A percentile compares a stretch with the other conserved stretches of the same genome.
Conservation (phyloP, 2,113 vertebrate species). For the Garra rufa region DNA sequence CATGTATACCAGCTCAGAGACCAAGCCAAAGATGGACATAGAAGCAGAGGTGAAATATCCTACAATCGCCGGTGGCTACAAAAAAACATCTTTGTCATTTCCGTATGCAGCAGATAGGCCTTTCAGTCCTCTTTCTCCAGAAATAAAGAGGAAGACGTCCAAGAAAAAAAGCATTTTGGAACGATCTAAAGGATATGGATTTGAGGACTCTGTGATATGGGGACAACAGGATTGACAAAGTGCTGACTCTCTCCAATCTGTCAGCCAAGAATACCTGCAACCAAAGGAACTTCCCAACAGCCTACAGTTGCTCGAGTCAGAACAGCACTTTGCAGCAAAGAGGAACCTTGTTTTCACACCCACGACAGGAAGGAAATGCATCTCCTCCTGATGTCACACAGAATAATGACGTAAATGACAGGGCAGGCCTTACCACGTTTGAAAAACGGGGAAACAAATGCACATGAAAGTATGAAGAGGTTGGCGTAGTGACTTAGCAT, state of each 20-base stretch:
- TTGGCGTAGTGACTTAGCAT: constrained; percentile 18
- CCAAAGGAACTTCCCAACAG: constrained; percentile 49
- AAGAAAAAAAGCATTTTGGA: constrained; percentile 62
- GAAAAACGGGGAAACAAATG: background rate
- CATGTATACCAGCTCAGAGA: constrained; percentile 57
- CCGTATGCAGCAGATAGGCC: constrained; percentile 51
- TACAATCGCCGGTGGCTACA: constrained; percentile 51
- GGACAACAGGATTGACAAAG: constrained; percentile 52
- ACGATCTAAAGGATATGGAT: constrained; percentile 56
- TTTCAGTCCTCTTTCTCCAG: constrained; percentile 57
- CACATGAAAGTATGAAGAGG: constrained; percentile 33
- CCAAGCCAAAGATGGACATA: constrained; percentile 51
- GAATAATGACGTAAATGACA: constrained; percentile 32
- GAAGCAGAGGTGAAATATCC: constrained; percentile 52
- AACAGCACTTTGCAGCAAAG: constrained; percentile 71
- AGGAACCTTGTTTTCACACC: constrained; percentile 68
- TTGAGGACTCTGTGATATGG: constrained; percentile 56
- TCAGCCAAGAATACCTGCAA: constrained; percentile 56
- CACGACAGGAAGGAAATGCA: constrained; percentile 46
- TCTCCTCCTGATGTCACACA: constrained; percentile 28
- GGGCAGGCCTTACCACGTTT: constrained; percentile 9
- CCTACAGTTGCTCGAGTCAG: constrained; percentile 63
- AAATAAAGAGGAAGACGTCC: constrained; percentile 65
- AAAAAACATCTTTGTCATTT: constrained; percentile 59
- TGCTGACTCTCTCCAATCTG: constrained; percentile 60